Evolutionary conservation across 2,888 invertebrate species (phyloP).

Genomic region (Microctonus brassicae): DNA sequence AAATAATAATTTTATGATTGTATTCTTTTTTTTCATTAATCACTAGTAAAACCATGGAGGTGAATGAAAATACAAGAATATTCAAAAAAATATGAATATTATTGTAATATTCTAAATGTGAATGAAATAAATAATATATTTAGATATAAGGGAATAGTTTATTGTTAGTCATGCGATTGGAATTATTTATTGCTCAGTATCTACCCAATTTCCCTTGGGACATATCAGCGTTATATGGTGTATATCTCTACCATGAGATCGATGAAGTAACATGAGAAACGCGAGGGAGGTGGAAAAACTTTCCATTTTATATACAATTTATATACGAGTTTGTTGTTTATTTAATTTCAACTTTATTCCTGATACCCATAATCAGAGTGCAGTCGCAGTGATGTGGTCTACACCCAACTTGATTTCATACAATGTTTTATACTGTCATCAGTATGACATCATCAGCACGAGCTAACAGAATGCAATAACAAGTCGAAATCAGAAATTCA

Average conservation of each 20-base stretch:
- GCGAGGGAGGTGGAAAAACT: neutral
- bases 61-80: no score
- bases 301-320: neutral
- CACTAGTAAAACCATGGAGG: no score
- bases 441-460: conserved; percentile 1
- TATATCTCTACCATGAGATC: neutral
- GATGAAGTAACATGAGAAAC: neutral
- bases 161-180: neutral
- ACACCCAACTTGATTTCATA: neutral
- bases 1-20: no score
- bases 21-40: no score
- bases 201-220: neutral
- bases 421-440: neutral
- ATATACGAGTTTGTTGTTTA: neutral
- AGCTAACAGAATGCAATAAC: neutral
- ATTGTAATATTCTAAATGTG: neutral
- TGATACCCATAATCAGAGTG: neutral
- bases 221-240: neutral
- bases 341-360: neutral
- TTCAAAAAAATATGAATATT: no score
- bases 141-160: neutral
- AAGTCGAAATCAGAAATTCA: conserved; percentile 6
- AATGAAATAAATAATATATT: neutral
- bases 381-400: neutral
- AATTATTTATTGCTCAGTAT: neutral